Evolutionary conservation across 2,113 vertebrate genomes (phyloP), one percentile per base, ranked within the genome.

Genomic region (Semicossyphus pulcher): DNA sequence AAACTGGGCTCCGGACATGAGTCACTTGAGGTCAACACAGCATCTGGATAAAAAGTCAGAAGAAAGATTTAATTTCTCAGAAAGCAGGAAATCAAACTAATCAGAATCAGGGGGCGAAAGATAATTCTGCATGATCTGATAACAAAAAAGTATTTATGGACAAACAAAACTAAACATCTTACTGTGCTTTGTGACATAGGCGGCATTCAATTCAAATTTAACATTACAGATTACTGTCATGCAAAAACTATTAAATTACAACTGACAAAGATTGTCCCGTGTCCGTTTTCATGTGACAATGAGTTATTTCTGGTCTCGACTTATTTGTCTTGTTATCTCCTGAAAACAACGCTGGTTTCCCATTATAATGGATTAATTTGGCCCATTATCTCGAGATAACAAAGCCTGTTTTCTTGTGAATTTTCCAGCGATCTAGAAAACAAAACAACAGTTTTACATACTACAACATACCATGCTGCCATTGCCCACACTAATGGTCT

Each of bases 61-160:
- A 28, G 37, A 34, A 18, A 11, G 12, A 23, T 12, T 23, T 39
- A 6, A 18, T 61, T 52, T 48, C 57, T 44, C 21, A 52, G 16
- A 57, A 5, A 21, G 29, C 56, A 76, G 39, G 36, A 60, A 60
- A 60, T 61, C 2, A 20, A 56, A 41, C 21, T 23, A 36, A 42
- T 32, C n/a, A 49, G 44, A 58, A 8, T 39, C 0, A 11, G 44
- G 25, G n/a, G 31, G 15, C 25, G 47, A 25, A 25, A 39, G 29
- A 25, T 54, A 7, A 48, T n/a, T 68, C n/a, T 7, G 21, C 23
- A 9, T 7, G 11, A 39, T n/a, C n/a, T n/a, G n/a, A n/a, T n/a
- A n/a, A n/a, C n/a, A n/a, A n/a, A n/a, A n/a, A n/a, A n/a, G n/a
- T n/a, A n/a, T n/a, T n/a, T n/a, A n/a, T n/a, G n/a, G n/a, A n/a